Base-by-base conservation (phyloP, 1,140 invertebrate species). In the Harpegnathos saltator region DNA sequence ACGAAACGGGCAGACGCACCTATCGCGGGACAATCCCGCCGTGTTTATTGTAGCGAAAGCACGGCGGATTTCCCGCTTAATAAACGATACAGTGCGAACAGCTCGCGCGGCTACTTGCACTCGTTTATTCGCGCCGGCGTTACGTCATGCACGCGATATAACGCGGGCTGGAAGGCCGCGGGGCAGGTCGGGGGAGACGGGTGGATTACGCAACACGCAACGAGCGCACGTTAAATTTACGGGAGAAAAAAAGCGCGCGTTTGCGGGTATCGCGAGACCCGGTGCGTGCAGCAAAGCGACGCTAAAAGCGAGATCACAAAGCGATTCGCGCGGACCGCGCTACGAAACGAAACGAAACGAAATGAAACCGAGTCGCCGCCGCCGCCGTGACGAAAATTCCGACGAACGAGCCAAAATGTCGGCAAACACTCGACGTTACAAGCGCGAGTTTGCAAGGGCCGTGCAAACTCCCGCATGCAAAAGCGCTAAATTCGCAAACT, bases 111-210 rank as follows among this genome's bases (percentile, higher is more conserved):
- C n/a, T 77, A 63, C 56, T 77, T 77, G 74, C 48, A 68, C 63
- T 56, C 17, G 33, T 78, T 78, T 69, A 78, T 69, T 15, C 74
- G 1, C 19, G 68, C 11, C 38, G 69, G 38, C 33, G 33, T 78
- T 78, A 56, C 63, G 69, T 78, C 74, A 78, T 56, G n/a, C 44
- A 22, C n/a, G 68, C 78, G 38, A 62, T 81, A 73, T 62, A 74
- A 82, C 38, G 38, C 68, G n/a, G n/a, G 1, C 61, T 61, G 38
- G 56, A 7, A 14, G 33, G n/a, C n/a, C n/a, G n/a, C n/a, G n/a
- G n/a, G n/a, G n/a, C n/a, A n/a, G n/a, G n/a, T n/a, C n/a, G n/a
- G n/a, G n/a, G n/a, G n/a, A n/a, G n/a, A n/a, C n/a, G n/a, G n/a
- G n/a, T n/a, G n/a, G 11, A 75, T 83, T 82, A 54, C 59, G 80